Percentiles rank a stretch among this genome's conserved stretches.
phyloP scores from a whole-genome alignment of 2,888 invertebrate species.

The Ectropis crepuscularia region DNA sequence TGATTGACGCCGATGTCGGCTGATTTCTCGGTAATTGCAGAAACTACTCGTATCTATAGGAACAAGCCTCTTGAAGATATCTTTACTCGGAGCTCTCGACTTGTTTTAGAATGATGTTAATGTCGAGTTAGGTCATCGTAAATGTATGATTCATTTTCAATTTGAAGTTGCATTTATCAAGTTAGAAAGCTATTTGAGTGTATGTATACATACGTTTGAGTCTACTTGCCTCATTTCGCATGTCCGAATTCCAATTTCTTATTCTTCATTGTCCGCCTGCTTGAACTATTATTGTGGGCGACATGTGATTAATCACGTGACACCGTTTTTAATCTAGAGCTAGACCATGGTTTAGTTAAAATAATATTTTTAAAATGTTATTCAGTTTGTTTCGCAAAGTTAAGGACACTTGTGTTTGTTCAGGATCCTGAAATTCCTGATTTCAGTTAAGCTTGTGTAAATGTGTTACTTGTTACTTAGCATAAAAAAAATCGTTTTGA shows the following conservation, averaged over 20 bases:
- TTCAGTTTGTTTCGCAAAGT: too few relatives aligned
- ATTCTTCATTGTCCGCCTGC: constrained; percentile 5
- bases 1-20: constrained; percentile 3
- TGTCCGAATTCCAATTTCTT: constrained; percentile 1
- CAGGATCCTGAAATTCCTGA: too few relatives aligned
- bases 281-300: background rate
- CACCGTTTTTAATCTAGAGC: constrained; percentile 5
- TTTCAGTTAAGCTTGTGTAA: too few relatives aligned
- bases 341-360: background rate
- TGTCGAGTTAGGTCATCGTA: constrained; percentile 5
- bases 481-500: too few relatives aligned
- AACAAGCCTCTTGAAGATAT: constrained; percentile 8
- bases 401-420: too few relatives aligned
- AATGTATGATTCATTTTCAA: constrained; percentile 6
- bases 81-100: background rate
- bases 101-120: background rate
- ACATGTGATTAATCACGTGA: constrained; percentile 1
- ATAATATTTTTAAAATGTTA: too few relatives aligned
- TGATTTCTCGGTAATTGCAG: constrained; percentile 19
- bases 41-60: background rate
- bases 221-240: background rate
- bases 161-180: constrained; percentile 6
- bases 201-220: too few relatives aligned
- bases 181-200: background rate
- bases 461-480: too few relatives aligned